Evolutionary conservation across 2,888 invertebrate species (phyloP).

Genomic region (Xestia sexstrigata): DNA sequence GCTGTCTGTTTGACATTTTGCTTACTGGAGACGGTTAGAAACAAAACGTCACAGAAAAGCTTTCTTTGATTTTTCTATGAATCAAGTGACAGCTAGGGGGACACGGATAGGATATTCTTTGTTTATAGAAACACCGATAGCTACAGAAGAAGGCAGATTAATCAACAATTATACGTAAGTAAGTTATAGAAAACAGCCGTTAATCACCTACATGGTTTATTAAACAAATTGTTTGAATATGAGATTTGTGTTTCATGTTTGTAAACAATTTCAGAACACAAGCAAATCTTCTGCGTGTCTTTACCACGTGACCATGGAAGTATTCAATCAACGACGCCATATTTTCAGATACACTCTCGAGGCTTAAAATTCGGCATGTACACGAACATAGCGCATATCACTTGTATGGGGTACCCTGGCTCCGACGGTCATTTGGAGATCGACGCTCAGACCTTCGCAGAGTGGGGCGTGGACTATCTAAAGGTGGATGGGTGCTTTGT

Average conservation of each 20-base stretch:
- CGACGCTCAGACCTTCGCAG: conserved; percentile 94
- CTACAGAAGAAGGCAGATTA: too few species aligned
- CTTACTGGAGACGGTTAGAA: too few species aligned
- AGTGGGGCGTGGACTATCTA: conserved; percentile 95
- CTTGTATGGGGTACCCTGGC: conserved; percentile 95
- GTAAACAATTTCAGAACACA: not conserved
- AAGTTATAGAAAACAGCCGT: too few species aligned
- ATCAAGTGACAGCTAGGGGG: too few species aligned
- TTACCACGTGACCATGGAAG: too few species aligned
- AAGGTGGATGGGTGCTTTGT: conserved; percentile 96
- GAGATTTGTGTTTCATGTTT: not conserved
- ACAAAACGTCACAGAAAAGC: too few species aligned
- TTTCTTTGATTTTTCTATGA: too few species aligned
- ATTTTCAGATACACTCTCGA: conserved; percentile 91
- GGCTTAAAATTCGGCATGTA: conserved; percentile 96
- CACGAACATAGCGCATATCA: conserved; percentile 94
- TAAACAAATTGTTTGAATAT: not conserved
- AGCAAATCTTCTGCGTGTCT: not conserved
- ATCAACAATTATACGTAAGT: too few species aligned
- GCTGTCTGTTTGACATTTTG: too few species aligned
- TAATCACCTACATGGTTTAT: not conserved
- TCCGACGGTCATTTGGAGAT: conserved; percentile 90
- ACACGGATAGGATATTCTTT: too few species aligned
- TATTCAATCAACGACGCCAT: not conserved
- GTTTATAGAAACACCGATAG: too few species aligned